A percentile compares a stretch with the other conserved stretches of the same genome.
Evolutionary conservation across 2,797 vertebrate species (phyloP).

Genomic region (Petrocephalus sullivani): DNA sequence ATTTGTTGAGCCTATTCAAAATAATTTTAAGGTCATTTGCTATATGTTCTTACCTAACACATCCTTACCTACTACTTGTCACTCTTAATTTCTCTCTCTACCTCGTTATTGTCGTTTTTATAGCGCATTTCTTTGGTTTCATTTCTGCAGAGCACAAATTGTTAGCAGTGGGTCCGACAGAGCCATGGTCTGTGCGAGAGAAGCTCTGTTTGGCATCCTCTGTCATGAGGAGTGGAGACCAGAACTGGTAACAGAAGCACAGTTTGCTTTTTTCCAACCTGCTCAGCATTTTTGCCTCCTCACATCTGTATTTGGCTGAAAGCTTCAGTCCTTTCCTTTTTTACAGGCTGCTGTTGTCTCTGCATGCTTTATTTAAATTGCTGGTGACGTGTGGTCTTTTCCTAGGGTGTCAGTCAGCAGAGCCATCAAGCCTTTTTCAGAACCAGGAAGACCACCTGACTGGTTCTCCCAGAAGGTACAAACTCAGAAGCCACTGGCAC

Average conservation of each 20-base stretch:
- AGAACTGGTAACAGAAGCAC: conserved; percentile 80
- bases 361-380: background rate
- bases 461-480: conserved; percentile 98
- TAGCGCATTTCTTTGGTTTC: background rate
- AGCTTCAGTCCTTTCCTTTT: background rate
- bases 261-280: background rate
- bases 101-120: background rate
- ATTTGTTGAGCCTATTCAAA: background rate
- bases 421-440: conserved; percentile 97
- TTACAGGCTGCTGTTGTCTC: background rate
- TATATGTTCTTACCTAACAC: background rate
- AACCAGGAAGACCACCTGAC: conserved; percentile 89
- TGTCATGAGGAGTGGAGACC: conserved; percentile 96
- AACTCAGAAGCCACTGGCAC: background rate
- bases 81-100: background rate
- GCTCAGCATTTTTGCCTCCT: background rate
- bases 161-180: conserved; percentile 83
- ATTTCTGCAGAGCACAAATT: conserved; percentile 82
- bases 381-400: conserved; percentile 21
- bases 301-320: background rate
- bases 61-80: background rate
- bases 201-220: conserved; percentile 95
- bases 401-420: conserved; percentile 95
- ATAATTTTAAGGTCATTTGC: background rate
- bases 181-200: conserved; percentile 93